Percentiles rank a stretch among this genome's conserved stretches.
Conservation (phyloP, 2,113 vertebrate genomes). For the Anas platyrhynchos region DNA sequence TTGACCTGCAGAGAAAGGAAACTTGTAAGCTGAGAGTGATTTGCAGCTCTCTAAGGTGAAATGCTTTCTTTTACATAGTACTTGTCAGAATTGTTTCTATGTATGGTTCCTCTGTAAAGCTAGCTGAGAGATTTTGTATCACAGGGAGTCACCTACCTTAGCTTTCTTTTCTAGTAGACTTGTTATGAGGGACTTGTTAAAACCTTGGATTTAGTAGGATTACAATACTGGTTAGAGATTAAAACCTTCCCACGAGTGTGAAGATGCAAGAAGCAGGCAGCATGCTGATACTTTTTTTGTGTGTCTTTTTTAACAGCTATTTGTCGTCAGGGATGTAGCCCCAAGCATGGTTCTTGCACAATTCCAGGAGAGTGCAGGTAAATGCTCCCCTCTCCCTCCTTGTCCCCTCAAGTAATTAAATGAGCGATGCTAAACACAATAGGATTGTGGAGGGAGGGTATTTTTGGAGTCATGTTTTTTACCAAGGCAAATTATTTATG, state of each 20-base stretch:
- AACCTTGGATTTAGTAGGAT: constrained; percentile 72
- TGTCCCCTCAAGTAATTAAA: not conserved
- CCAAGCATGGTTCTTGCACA: constrained; percentile 93
- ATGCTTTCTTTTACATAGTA: not conserved
- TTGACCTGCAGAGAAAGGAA: not conserved
- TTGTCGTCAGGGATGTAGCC: constrained; percentile 96
- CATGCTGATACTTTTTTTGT: not conserved
- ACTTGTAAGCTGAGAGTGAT: not conserved
- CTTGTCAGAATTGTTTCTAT: no score
- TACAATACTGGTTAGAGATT: constrained; percentile 53
- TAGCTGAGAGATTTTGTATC: constrained; percentile 5
- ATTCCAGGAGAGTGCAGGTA: constrained; percentile 96
- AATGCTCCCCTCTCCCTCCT: constrained; percentile 39
- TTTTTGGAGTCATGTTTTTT: constrained; percentile 30
- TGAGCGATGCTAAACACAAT: constrained; percentile 17
- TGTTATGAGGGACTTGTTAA: constrained; percentile 48
- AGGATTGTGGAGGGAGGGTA: not conserved
- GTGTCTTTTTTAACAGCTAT: constrained; percentile 82
- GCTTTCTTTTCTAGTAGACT: constrained; percentile 25
- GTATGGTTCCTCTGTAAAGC: not conserved
- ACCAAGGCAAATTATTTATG: constrained; percentile 68
- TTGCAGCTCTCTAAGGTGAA: not conserved
- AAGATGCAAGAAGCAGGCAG: constrained; percentile 13
- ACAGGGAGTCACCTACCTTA: constrained; percentile 21
- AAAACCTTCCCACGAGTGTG: constrained; percentile 61